These are phyloP conservation scores for Gastrophryne carolinensis DNA, from an alignment of 2,797 vertebrate species.

Conservation along the genomic window DNA sequence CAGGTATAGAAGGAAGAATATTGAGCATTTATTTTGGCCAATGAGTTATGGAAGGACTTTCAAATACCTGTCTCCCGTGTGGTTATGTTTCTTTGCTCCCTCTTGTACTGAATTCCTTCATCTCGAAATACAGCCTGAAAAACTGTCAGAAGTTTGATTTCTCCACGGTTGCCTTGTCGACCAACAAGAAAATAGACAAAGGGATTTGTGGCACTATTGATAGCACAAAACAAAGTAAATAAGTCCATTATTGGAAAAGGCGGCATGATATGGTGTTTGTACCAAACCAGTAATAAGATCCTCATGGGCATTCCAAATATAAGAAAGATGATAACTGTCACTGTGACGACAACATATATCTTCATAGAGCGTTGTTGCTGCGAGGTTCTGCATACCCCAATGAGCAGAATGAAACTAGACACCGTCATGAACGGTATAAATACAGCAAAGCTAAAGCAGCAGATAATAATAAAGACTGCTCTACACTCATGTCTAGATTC, in stretches of 20 bases:
- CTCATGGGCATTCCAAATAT: conserved; percentile 47
- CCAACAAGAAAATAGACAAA: conserved; percentile 60
- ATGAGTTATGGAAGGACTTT: no score
- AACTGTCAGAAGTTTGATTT: conserved; percentile 27
- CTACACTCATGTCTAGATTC: conserved; percentile 5
- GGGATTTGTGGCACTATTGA: conserved; percentile 57
- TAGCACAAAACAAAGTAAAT: conserved; percentile 16
- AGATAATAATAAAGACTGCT: conserved; percentile 3
- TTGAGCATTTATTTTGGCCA: no score
- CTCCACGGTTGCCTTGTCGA: not conserved
- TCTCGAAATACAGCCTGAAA: conserved; percentile 57
- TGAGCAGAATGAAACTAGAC: conserved; percentile 50
- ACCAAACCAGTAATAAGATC: conserved; percentile 4
- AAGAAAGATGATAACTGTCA: conserved; percentile 53
- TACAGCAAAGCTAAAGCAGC: conserved; percentile 15
- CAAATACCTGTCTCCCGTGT: not conserved
- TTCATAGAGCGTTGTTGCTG: not conserved
- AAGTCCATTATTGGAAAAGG: conserved; percentile 29
- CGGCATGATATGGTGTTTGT: conserved; percentile 40
- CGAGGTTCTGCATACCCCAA: conserved; percentile 42
- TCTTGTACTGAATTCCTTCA: not conserved
- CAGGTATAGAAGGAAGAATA: no score
- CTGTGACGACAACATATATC: conserved; percentile 49
- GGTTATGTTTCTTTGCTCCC: not conserved
- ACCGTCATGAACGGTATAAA: conserved; percentile 53